Percentiles rank a stretch among this genome's conserved stretches.
Evolutionary conservation across 2,888 invertebrate species (phyloP).

Genomic region (Thereva unica): DNA sequence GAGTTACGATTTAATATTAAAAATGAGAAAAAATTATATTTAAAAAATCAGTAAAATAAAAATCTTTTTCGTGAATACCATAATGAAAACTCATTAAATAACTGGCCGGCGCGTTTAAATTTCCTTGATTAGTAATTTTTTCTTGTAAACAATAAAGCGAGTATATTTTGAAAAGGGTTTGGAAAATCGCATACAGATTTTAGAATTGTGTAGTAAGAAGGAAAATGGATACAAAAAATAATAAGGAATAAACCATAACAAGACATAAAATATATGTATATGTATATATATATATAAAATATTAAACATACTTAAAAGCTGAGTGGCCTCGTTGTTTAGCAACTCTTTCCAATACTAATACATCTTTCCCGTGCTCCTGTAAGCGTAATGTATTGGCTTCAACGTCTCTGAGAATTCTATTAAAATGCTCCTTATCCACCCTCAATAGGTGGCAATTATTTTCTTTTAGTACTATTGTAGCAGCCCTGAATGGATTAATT

Average conservation of each 20-base stretch:
- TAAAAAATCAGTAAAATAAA: too few relatives aligned
- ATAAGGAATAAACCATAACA: background rate
- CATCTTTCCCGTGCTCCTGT: constrained; percentile 83
- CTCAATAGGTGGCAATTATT: constrained; percentile 82
- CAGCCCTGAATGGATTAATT: constrained; percentile 64
- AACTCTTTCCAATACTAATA: constrained; percentile 77
- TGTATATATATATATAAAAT: background rate
- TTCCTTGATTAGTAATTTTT: too few relatives aligned
- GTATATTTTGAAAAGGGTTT: too few relatives aligned
- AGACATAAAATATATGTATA: constrained; percentile 1
- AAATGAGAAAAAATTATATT: too few relatives aligned
- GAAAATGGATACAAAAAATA: background rate
- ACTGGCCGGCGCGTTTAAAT: too few relatives aligned
- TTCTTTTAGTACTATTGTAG: constrained; percentile 79
- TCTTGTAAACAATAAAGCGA: too few relatives aligned
- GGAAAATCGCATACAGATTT: too few relatives aligned
- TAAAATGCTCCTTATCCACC: constrained; percentile 85
- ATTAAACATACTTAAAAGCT: constrained; percentile 65
- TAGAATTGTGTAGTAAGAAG: too few relatives aligned
- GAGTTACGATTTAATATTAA: too few relatives aligned
- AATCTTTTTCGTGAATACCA: too few relatives aligned
- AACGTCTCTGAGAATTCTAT: constrained; percentile 78
- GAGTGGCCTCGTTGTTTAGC: constrained; percentile 62
- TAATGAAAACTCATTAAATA: too few relatives aligned
- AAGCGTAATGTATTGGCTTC: constrained; percentile 85